phyloP scores from a whole-genome alignment of 1,140 invertebrate genomes.

The Adelges cooleyi region DNA sequence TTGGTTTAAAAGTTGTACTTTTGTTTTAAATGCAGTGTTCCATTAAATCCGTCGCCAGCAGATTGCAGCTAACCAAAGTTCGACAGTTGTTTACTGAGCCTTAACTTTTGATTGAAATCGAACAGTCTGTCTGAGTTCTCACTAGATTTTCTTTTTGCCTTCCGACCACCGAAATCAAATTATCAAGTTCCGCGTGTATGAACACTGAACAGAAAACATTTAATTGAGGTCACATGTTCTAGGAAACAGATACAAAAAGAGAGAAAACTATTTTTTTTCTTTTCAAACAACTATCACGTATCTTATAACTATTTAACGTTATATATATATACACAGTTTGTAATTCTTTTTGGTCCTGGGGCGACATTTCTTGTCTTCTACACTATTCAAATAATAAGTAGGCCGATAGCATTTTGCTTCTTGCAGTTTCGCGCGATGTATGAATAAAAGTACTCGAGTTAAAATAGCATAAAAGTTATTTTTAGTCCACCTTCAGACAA shows the following conservation, averaged over 20 bases:
- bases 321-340: too few species aligned
- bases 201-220: background rate
- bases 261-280: background rate
- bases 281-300: background rate
- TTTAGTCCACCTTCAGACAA: too few species aligned
- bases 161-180: background rate
- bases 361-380: too few species aligned
- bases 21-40: background rate
- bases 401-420: too few species aligned
- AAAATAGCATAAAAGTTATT: too few species aligned
- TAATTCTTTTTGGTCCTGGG: too few species aligned
- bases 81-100: slow-evolving; percentile 1
- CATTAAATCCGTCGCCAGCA: background rate
- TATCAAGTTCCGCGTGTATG: background rate
- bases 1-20: too few species aligned
- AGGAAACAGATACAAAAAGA: background rate
- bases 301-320: too few species aligned
- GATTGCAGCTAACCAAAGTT: background rate
- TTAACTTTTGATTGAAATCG: slow-evolving; percentile 20
- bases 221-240: slow-evolving; percentile 6
- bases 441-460: too few species aligned
- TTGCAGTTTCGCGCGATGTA: too few species aligned
- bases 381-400: too few species aligned
- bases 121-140: background rate
- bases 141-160: background rate